A percentile compares a stretch with the other conserved stretches of the same genome.
phyloP scores from a whole-genome alignment of 2,113 vertebrate species.

The Noctilio leporinus region DNA sequence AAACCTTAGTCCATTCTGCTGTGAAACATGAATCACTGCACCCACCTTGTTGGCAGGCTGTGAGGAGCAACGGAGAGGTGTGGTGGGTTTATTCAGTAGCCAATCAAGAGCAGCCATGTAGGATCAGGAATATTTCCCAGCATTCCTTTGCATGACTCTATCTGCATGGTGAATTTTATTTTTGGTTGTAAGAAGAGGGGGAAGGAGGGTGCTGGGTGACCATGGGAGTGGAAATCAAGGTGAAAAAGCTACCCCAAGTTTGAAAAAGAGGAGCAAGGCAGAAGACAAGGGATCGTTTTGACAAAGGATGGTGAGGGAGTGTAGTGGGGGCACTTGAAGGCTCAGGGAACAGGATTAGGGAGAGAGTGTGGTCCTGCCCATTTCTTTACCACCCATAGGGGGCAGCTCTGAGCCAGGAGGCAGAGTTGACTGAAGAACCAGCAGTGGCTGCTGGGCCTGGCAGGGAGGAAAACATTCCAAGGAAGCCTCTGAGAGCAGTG shows the following conservation, averaged over 20 bases:
- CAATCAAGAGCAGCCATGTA: not conserved
- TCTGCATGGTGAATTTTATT: not conserved
- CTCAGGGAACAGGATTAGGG: not conserved
- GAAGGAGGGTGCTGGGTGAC: not conserved
- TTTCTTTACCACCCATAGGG: not conserved
- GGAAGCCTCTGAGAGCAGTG: not conserved
- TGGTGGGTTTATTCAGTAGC: not conserved
- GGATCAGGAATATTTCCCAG: not conserved
- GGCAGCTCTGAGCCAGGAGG: not conserved
- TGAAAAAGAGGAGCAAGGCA: not conserved
- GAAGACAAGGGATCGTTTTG: not conserved
- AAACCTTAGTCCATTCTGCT: not conserved
- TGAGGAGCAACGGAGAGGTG: not conserved
- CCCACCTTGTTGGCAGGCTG: not conserved
- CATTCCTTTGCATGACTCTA: not conserved
- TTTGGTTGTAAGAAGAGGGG: not conserved
- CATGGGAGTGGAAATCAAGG: not conserved
- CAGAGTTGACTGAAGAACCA: not conserved
- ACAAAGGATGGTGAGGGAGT: not conserved
- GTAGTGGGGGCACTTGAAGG: not conserved
- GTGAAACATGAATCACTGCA: not conserved
- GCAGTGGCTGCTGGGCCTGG: fast-evolving
- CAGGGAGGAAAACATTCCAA: not conserved
- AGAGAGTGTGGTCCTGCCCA: not conserved
- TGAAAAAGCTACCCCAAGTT: not conserved